These are phyloP conservation scores for Micropterix aruncella DNA, from an alignment of 2,888 invertebrate species.

Conservation along the genomic window DNA sequence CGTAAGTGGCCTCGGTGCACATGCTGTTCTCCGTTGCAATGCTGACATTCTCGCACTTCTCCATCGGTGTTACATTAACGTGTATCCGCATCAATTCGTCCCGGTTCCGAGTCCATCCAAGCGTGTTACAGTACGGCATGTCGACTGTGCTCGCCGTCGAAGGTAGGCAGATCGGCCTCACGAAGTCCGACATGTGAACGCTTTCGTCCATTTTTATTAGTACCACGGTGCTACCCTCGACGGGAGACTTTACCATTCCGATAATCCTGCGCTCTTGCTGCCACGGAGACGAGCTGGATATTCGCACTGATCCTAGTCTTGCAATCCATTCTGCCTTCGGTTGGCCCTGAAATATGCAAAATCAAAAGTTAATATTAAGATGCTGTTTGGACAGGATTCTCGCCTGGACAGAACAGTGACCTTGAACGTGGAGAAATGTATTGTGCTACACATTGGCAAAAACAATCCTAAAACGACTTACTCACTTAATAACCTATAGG, in stretches of 20 bases:
- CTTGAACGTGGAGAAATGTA: no score
- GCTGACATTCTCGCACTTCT: constrained; percentile 72
- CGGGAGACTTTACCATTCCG: constrained; percentile 79
- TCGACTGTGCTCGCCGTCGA: constrained; percentile 28
- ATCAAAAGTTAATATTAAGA: neutral
- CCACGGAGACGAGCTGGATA: constrained; percentile 74
- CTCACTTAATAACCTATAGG: no score
- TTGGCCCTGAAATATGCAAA: constrained; percentile 42
- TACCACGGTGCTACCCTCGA: constrained; percentile 77
- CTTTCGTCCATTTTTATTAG: constrained; percentile 66
- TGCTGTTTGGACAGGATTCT: no score
- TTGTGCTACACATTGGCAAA: no score
- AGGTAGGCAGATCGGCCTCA: constrained; percentile 69
- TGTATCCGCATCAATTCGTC: constrained; percentile 73
- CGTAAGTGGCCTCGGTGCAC: constrained; percentile 68
- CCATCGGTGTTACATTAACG: constrained; percentile 61
- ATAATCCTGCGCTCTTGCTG: constrained; percentile 72
- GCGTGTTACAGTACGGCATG: constrained; percentile 52
- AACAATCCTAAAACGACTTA: no score
- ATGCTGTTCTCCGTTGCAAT: constrained; percentile 72
- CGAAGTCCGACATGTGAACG: constrained; percentile 64
- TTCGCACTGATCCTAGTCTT: constrained; percentile 59
- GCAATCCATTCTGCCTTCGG: constrained; percentile 81
- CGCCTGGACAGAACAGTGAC: no score
- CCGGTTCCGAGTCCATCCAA: constrained; percentile 76